Evolutionary conservation across 1,140 invertebrate species (phyloP), one percentile per base, ranked within the genome.

Genomic region (Bombus fervidus): DNA sequence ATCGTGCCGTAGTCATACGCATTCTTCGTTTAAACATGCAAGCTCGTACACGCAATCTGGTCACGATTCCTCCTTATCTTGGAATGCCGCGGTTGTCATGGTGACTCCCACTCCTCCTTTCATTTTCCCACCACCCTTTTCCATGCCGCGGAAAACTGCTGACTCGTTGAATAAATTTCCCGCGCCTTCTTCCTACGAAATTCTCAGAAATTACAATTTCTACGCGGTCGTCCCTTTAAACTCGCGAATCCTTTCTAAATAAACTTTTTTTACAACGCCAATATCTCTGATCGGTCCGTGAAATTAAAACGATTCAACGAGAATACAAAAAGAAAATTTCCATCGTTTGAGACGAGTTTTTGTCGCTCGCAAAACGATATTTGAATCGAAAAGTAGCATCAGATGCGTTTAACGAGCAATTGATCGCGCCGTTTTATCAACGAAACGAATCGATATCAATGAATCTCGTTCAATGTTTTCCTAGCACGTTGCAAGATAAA

Each of bases 21-120:
- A 73, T 62, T 57, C 57, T 71, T 85, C 68, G 6, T 85, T 73
- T 85, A 79, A 84, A 85, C 83, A 31, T 31, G 39, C 69, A 62
- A 62, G 57, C 76, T 37, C 68, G 53, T 80, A 76, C 62, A 76
- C 53, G 80, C 62, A 86, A 86, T 83, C 85, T 62, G 73, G 80
- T 86, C 85, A 86, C 85, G 85, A 83, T 86, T 86, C 34, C 85
- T 76, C 64, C 62, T 86, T 86, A 86, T 86, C 85, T 83, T 73
- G 85, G 62, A 76, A 83, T 69, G 85, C 81, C 47, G 73, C 28
- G 53, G 84, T 86, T 34, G 84, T 74, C 84, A 69, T 82, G 84
- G 80, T 22, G 64, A 86, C 41, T 25, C 39, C 39, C 53, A 0
- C 34, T 15, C 10, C 15, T 2, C 13, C 3, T 53, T 8, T 31